Conservation (phyloP, 1,140 invertebrate species). For the Leptoteleia sp. region DNA sequence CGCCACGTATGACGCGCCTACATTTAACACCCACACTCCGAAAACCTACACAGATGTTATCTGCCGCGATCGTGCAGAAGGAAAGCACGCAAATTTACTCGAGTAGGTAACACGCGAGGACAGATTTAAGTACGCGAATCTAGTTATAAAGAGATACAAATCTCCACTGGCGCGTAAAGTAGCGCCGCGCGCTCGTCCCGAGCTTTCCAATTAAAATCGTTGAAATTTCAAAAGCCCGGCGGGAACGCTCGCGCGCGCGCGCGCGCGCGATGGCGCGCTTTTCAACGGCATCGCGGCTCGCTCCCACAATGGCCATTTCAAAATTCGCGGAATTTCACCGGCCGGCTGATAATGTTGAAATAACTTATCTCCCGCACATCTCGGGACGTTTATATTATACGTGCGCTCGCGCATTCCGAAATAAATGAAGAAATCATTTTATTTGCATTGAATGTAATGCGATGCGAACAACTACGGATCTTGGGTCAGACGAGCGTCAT, state of each 20-base stretch:
- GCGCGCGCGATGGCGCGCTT: conserved; percentile 6
- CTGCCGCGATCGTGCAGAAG: conserved; percentile 59
- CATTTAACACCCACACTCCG: conserved; percentile 71
- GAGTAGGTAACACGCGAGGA: conserved; percentile 67
- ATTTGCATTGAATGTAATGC: conserved; percentile 57
- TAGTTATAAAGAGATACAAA: conserved; percentile 66
- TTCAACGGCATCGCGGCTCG: conserved; percentile 14
- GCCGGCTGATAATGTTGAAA: conserved; percentile 46
- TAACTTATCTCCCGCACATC: conserved; percentile 49
- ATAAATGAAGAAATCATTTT: conserved; percentile 64
- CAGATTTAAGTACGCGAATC: conserved; percentile 68
- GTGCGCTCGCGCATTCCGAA: conserved; percentile 48
- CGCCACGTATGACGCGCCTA: conserved; percentile 71
- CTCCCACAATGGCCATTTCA: conserved; percentile 51
- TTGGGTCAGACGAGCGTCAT: conserved; percentile 8
- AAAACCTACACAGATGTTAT: conserved; percentile 69
- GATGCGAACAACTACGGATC: conserved; percentile 37
- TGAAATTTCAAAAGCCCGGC: conserved; percentile 48
- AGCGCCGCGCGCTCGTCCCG: conserved; percentile 37
- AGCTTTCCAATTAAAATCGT: conserved; percentile 64
- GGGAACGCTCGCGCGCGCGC: no score
- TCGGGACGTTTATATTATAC: conserved; percentile 43
- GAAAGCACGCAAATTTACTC: conserved; percentile 67
- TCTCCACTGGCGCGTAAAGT: conserved; percentile 51
- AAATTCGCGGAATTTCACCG: conserved; percentile 58